Conservation (phyloP, 2,113 vertebrate species). For the Tauraco erythrolophus region DNA sequence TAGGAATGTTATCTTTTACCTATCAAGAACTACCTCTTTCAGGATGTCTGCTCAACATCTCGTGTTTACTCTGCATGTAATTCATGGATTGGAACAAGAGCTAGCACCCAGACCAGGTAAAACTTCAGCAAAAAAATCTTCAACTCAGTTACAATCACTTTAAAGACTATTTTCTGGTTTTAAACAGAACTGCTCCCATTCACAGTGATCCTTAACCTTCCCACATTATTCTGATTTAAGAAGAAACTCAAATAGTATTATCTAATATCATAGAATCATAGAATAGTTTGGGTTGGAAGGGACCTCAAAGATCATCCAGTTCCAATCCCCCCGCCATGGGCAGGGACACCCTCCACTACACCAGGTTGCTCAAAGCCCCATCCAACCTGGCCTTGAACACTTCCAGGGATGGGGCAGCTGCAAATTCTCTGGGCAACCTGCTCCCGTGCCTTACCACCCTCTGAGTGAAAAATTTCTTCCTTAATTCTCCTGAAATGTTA, state of each 20-base stretch:
- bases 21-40: background rate
- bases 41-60: background rate
- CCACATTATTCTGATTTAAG: background rate
- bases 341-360: too few species aligned
- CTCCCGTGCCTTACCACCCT: too few species aligned
- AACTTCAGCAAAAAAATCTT: background rate
- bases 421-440: too few species aligned
- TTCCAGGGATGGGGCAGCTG: too few species aligned
- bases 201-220: background rate
- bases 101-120: background rate
- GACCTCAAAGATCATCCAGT: too few species aligned
- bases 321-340: too few species aligned
- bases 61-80: background rate
- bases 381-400: too few species aligned
- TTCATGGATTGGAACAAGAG: background rate
- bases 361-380: too few species aligned
- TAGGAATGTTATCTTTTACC: background rate
- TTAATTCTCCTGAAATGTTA: background rate
- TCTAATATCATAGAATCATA: too few species aligned
- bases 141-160: background rate
- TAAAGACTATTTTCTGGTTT: background rate
- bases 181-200: background rate
- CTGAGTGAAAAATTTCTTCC: too few species aligned
- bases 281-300: too few species aligned
- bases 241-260: background rate